Base-by-base conservation (phyloP, 2,113 vertebrate species). In the Ahaetulla prasina region DNA sequence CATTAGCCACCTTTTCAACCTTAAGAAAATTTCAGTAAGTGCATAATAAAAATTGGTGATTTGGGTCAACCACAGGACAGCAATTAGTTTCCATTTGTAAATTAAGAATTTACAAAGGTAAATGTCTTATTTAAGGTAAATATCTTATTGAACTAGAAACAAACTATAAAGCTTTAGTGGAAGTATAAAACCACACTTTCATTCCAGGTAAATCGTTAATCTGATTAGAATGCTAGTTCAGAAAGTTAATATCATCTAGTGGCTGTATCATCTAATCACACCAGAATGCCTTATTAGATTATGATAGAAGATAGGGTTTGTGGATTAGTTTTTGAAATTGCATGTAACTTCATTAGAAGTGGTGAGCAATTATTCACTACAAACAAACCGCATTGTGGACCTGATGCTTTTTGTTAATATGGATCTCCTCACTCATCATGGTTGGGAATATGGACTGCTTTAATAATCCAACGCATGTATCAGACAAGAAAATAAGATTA, bases 331-430 rank as follows among this genome's bases (percentile, higher is more conserved):
- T 94, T 90, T 35, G 1, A 93, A 95, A 88, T 87, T 18, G 85
- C 55, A 88, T 90, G 52, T 6, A 92, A 91, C 54, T 84, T 92
- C 94, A 95, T 27, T 91, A 39, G 27, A 95, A 95, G 47, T 90
- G 74, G 55, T 0, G 0, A 95, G 43, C 57, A 92, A 90, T 95
- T 93, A 92, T 90, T 94, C 63, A 80, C 3, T 86, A 16, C 80
- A 91, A 50, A 1, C 43, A 50, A 94, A 96, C 47, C 14, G 2
- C 45, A 14, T 0, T 20, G 22, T 47, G 2, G 91, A 94, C 88
- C 45, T 88, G n/a, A 89, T 91, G 52, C 0, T 74, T 92, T 91
- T 23, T 12, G 12, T 92, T 74, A 60, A 89, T 93, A 74, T 0
- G 1, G n/a, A 30, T 68, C 43, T 93, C n/a, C 45, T 85, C 91